Evolutionary conservation across 92 coral and sea anemone species (phyloP).

Genomic region (Epizoanthus scotinus): DNA sequence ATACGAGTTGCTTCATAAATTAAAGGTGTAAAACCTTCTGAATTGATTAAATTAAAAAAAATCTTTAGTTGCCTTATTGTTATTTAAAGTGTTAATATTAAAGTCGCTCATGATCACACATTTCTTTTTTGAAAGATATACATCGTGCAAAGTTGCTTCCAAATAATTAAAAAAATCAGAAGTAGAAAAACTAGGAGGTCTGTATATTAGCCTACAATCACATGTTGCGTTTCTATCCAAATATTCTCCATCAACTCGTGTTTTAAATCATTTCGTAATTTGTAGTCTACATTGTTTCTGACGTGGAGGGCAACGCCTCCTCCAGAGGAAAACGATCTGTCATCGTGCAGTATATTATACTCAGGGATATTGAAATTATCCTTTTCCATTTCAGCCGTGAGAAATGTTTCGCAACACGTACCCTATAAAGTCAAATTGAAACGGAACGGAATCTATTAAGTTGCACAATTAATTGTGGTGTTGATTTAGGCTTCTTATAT

Average conservation of each 20-base stretch:
- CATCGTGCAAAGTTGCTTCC: slow-evolving; percentile 32
- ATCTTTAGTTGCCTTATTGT: slow-evolving; percentile 13
- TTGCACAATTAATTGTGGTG: slow-evolving; percentile 40
- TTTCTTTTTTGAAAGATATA: slow-evolving; percentile 39
- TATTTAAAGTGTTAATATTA: slow-evolving; percentile 27
- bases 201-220: slow-evolving; percentile 41
- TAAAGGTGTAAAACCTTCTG: slow-evolving; percentile 51
- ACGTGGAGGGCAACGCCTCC: slow-evolving; percentile 44
- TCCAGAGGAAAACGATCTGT: slow-evolving; percentile 5
- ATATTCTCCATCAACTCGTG: slow-evolving; percentile 43
- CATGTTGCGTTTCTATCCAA: slow-evolving; percentile 46
- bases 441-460: slow-evolving; percentile 26
- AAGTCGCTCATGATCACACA: slow-evolving; percentile 38
- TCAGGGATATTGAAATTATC: background rate
- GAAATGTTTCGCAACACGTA: slow-evolving; percentile 50
- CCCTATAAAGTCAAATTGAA: slow-evolving; percentile 33
- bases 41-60: slow-evolving; percentile 45
- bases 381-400: slow-evolving; percentile 7
- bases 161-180: slow-evolving; percentile 43
- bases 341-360: too few species aligned
- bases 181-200: slow-evolving; percentile 43
- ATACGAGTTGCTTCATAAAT: slow-evolving; percentile 45
- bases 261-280: slow-evolving; percentile 38
- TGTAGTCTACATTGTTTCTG: slow-evolving; percentile 4
- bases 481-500: slow-evolving; percentile 27